A percentile compares a stretch with the other conserved stretches of the same genome.
Evolutionary conservation across 2,888 invertebrate genomes (phyloP).

Genomic region (Lasioglossum lativentre): DNA sequence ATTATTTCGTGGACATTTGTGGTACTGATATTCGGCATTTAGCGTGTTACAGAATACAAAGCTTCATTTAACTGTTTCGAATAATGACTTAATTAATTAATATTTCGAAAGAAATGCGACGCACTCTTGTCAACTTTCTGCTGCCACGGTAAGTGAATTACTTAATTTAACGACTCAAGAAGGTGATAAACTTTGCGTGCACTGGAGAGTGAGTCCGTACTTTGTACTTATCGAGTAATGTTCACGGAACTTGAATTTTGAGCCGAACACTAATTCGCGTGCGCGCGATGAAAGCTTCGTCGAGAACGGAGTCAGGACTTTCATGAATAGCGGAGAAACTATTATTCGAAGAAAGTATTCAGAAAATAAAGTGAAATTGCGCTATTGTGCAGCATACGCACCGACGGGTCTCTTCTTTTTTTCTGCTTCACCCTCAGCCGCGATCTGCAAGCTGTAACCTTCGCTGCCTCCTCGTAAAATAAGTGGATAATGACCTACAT

Average conservation of each 20-base stretch:
- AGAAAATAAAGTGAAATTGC: conserved; percentile 44
- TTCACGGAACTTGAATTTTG: conserved; percentile 18
- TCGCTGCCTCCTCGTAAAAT: conserved; percentile 23
- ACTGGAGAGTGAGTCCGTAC: background rate
- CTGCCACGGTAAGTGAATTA: background rate
- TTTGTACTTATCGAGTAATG: conserved; percentile 26
- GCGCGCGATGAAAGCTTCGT: conserved; percentile 7
- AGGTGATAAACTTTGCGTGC: background rate
- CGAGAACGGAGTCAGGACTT: conserved; percentile 20
- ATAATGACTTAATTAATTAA: background rate
- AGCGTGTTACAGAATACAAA: background rate
- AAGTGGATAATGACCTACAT: conserved; percentile 50
- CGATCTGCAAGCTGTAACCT: conserved; percentile 19
- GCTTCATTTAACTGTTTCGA: background rate
- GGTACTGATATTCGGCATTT: background rate
- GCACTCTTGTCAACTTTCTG: background rate
- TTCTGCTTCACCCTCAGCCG: background rate
- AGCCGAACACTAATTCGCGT: background rate
- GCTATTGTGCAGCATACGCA: conserved; percentile 27
- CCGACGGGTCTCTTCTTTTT: background rate
- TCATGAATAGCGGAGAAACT: conserved; percentile 38
- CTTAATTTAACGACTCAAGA: background rate
- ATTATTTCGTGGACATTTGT: background rate
- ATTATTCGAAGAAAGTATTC: conserved; percentile 52
- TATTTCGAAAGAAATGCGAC: background rate